Percentiles rank a stretch among this genome's conserved stretches.
These are phyloP conservation scores for Euura lappo DNA, from an alignment of 1,140 invertebrate species.

Conservation along the genomic window DNA sequence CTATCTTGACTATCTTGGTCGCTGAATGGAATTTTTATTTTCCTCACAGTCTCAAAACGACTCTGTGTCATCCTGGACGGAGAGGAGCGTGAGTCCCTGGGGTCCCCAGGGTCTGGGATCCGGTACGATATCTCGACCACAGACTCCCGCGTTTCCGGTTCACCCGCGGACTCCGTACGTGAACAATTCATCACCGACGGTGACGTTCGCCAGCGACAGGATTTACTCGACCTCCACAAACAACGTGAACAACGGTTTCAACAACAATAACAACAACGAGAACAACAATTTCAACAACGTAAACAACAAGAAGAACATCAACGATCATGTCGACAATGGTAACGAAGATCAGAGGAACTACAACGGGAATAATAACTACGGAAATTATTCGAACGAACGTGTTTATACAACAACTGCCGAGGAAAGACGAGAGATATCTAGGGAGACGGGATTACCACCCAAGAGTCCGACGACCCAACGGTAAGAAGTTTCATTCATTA, in stretches of 20 bases:
- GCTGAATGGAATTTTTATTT: slow-evolving; percentile 30
- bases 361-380: slow-evolving; percentile 41
- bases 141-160: slow-evolving; percentile 90
- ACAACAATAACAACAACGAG: slow-evolving; percentile 38
- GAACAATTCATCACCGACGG: slow-evolving; percentile 67
- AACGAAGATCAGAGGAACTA: not conserved
- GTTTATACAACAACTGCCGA: slow-evolving; percentile 47
- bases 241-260: slow-evolving; percentile 40
- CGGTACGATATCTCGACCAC: slow-evolving; percentile 68
- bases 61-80: slow-evolving; percentile 67
- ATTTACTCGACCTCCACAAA: slow-evolving; percentile 41
- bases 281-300: slow-evolving; percentile 42
- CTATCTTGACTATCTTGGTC: slow-evolving; percentile 7
- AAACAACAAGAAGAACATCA: slow-evolving; percentile 22
- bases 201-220: slow-evolving; percentile 59
- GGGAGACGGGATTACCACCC: slow-evolving; percentile 68
- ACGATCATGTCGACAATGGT: slow-evolving; percentile 20
- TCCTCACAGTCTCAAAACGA: slow-evolving; percentile 67
- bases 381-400: slow-evolving; percentile 43
- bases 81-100: slow-evolving; percentile 64
- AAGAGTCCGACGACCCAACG: slow-evolving; percentile 77
- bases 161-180: slow-evolving; percentile 86
- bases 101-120: slow-evolving; percentile 58
- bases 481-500: slow-evolving; percentile 54
- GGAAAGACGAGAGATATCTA: slow-evolving; percentile 58